These are phyloP conservation scores for Amiota mariae DNA, from an alignment of 2,888 invertebrate genomes.

Conservation along the genomic window DNA sequence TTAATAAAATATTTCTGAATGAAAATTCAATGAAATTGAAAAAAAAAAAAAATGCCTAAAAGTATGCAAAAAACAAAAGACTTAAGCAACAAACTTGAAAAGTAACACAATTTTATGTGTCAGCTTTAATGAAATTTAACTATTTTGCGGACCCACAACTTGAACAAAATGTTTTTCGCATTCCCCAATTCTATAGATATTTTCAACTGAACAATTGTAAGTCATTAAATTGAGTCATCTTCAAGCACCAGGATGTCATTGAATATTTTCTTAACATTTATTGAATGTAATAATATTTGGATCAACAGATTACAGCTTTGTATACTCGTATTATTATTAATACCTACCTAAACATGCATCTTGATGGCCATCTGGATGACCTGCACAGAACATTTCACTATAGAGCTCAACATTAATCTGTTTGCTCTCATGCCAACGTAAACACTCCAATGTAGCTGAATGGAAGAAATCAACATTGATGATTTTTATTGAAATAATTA, in stretches of 20 bases:
- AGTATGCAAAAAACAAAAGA: conserved; percentile 47
- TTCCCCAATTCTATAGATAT: no score
- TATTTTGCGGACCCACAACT: neutral
- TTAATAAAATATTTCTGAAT: neutral
- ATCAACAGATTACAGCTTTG: no score
- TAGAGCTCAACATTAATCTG: conserved; percentile 85
- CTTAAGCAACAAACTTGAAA: neutral
- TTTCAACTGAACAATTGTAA: no score
- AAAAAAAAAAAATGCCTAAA: conserved; percentile 39
- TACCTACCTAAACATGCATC: conserved; percentile 87
- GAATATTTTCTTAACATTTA: neutral
- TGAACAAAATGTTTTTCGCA: no score
- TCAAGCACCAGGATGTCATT: neutral
- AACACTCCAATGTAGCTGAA: conserved; percentile 81
- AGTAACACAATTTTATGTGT: no score
- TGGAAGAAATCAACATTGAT: neutral
- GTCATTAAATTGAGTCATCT: no score
- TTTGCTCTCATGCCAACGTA: conserved; percentile 86
- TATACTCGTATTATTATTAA: neutral
- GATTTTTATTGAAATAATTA: neutral
- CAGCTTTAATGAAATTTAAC: neutral
- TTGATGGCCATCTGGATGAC: conserved; percentile 86
- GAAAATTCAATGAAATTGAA: neutral
- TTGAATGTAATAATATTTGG: neutral
- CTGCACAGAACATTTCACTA: conserved; percentile 88